Conservation (phyloP, 2,113 vertebrate species). For the Lepus europaeus region DNA sequence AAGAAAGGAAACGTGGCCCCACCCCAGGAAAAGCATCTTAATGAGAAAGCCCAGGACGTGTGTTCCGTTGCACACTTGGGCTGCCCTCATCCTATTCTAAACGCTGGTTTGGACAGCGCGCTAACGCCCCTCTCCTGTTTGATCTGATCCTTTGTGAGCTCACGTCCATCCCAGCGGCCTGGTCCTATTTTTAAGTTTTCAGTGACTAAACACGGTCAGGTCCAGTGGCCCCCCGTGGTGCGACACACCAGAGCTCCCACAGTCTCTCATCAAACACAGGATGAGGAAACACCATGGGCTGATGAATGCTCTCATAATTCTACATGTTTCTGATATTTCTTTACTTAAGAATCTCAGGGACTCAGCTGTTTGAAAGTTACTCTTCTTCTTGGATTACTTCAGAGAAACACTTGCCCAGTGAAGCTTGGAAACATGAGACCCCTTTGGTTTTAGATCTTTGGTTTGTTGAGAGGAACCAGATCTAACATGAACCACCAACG, state of each 20-base stretch:
- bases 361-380: neutral
- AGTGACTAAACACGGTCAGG: slow-evolving; percentile 53
- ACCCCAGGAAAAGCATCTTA: neutral
- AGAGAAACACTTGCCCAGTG: neutral
- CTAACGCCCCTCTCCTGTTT: slow-evolving; percentile 19
- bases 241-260: neutral
- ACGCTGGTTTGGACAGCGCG: slow-evolving; percentile 62
- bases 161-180: neutral
- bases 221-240: neutral
- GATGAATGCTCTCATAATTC: neutral
- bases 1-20: slow-evolving; percentile 16
- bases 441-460: neutral
- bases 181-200: slow-evolving; percentile 49
- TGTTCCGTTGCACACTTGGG: neutral
- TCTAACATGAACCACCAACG: neutral
- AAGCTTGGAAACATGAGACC: neutral
- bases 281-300: neutral
- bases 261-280: neutral
- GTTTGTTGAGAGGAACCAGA: neutral
- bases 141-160: slow-evolving; percentile 55
- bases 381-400: neutral
- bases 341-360: neutral
- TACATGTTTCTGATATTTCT: neutral
- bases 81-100: slow-evolving; percentile 64
- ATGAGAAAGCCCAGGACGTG: neutral